Percentiles rank a stretch among this genome's conserved stretches.
Evolutionary conservation across 2,113 vertebrate species (phyloP).

Genomic region (Neolamprologus modestus): DNA sequence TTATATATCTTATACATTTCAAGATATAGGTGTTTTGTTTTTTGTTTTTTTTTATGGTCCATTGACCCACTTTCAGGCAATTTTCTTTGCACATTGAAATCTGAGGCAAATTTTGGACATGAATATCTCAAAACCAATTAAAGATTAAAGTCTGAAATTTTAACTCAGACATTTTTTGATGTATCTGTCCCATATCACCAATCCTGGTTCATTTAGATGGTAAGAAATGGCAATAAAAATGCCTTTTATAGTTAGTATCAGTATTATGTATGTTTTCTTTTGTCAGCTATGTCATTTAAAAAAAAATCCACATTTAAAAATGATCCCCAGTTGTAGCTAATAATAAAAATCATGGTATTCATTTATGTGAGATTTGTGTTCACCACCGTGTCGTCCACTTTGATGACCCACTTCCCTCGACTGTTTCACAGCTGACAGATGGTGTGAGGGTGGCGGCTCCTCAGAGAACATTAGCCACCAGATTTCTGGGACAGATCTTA

Average conservation of each 20-base stretch:
- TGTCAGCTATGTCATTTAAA: neutral
- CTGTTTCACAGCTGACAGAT: constrained; percentile 20
- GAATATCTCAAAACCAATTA: neutral
- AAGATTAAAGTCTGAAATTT: neutral
- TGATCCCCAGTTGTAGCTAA: neutral
- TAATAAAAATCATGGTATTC: neutral
- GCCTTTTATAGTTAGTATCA: neutral
- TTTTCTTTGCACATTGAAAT: neutral
- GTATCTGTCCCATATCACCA: neutral
- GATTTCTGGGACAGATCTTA: constrained; percentile 15
- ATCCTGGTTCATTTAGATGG: neutral
- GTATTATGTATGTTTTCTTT: neutral
- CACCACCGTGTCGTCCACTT: neutral
- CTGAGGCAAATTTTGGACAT: neutral
- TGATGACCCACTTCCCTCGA: constrained; percentile 13
- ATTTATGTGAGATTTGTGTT: neutral
- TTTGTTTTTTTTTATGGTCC: neutral
- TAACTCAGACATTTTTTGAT: neutral
- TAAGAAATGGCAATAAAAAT: neutral
- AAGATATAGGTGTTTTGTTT: neutral
- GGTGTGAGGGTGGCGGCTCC: constrained; percentile 19
- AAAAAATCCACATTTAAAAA: neutral
- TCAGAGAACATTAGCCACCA: neutral
- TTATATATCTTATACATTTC: neutral
- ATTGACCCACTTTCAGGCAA: neutral